Evolutionary conservation across 2,797 vertebrate genomes (phyloP).

Genomic region (Clarias laeviceps): DNA sequence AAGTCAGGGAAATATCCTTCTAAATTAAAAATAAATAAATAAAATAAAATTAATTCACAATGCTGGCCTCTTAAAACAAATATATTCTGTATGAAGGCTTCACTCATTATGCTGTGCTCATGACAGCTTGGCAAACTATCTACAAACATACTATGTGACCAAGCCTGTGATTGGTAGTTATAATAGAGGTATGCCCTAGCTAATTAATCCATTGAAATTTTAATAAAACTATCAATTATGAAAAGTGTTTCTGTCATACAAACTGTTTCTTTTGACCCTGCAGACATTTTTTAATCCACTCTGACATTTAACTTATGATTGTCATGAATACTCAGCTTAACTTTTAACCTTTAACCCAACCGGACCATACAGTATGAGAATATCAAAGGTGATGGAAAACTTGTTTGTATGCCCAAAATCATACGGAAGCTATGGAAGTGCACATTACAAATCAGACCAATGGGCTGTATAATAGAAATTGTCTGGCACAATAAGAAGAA

Average conservation of each 20-base stretch:
- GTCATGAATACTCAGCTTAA: neutral
- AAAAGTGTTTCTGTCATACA: neutral
- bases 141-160: neutral
- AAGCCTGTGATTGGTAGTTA: neutral
- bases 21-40: too few relatives aligned
- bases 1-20: neutral
- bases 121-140: neutral
- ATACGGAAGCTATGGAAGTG: constrained; percentile 44
- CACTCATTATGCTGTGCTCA: neutral
- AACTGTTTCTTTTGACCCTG: too few relatives aligned
- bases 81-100: neutral
- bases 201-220: neutral
- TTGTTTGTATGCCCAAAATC: constrained; percentile 43
- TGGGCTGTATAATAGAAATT: constrained; percentile 49
- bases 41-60: neutral
- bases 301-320: neutral
- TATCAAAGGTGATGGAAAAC: constrained; percentile 28
- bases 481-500: constrained; percentile 68
- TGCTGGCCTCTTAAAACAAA: neutral
- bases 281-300: neutral
- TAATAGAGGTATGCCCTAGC: neutral
- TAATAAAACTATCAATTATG: too few relatives aligned
- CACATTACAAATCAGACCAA: constrained; percentile 26
- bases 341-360: neutral
- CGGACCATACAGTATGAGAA: constrained; percentile 23